These are phyloP conservation scores for Cirrhinus mrigala DNA, from an alignment of 2,797 vertebrate genomes.

Conservation along the genomic window DNA sequence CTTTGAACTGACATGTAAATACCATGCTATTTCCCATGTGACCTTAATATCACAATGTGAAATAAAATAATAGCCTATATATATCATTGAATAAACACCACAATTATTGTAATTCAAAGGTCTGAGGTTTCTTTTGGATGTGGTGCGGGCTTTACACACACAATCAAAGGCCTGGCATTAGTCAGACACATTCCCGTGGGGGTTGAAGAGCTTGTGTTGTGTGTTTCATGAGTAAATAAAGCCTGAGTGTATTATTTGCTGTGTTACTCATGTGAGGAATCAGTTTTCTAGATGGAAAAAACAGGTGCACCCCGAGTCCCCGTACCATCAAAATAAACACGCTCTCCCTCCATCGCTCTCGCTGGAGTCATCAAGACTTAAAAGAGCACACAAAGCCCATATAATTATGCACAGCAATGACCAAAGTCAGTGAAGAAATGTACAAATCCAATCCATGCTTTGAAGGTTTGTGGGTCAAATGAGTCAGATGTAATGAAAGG, in stretches of 20 bases:
- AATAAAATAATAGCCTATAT: neutral
- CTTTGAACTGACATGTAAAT: neutral
- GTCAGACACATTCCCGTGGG: conserved; percentile 6
- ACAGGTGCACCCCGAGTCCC: conserved; percentile 70
- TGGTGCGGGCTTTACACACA: neutral
- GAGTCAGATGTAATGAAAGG: conserved; percentile 30
- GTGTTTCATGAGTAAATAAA: conserved; percentile 34
- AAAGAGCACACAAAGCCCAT: neutral
- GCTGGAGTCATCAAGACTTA: neutral
- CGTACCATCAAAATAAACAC: conserved; percentile 1
- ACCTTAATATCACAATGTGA: neutral
- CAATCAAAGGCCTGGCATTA: neutral
- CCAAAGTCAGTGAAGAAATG: neutral
- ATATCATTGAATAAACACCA: neutral
- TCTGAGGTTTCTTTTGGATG: neutral
- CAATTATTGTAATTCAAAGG: conserved; percentile 38
- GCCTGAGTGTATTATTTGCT: neutral
- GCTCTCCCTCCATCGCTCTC: neutral
- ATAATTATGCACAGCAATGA: neutral
- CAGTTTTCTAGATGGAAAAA: conserved; percentile 63
- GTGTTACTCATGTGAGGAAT: conserved; percentile 58
- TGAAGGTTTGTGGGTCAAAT: conserved; percentile 26
- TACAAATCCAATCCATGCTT: neutral
- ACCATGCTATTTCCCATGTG: neutral
- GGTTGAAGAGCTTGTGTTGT: neutral